A percentile compares a stretch with the other conserved stretches of the same genome.
Evolutionary conservation across 2,888 invertebrate genomes (phyloP).

Genomic region (Limnephilus marmoratus): DNA sequence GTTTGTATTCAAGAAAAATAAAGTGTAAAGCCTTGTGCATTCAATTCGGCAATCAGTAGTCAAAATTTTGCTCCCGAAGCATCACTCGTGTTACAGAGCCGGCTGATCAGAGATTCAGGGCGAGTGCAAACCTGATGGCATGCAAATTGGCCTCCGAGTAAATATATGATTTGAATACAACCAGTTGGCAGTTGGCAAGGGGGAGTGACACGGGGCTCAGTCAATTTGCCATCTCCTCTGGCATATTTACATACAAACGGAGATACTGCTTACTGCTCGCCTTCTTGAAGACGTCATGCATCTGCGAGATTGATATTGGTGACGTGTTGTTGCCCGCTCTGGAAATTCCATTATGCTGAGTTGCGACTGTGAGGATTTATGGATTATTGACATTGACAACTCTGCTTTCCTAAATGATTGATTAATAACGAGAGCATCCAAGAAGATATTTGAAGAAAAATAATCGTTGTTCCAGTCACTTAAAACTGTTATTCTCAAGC

Average conservation of each 20-base stretch:
- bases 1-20: neutral
- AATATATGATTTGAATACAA: constrained; percentile 63
- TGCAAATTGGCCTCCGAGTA: constrained; percentile 51
- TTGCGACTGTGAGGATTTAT: neutral
- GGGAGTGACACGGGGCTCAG: constrained; percentile 45
- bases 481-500: neutral
- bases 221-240: constrained; percentile 55
- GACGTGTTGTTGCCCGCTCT: constrained; percentile 13
- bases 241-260: constrained; percentile 55
- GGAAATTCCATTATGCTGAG: neutral
- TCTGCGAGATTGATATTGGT: neutral
- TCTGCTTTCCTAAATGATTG: neutral
- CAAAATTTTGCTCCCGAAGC: neutral
- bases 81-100: neutral
- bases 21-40: neutral
- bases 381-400: neutral
- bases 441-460: neutral
- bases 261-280: constrained; percentile 3
- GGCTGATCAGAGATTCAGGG: neutral
- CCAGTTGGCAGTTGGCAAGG: constrained; percentile 51
- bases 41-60: neutral
- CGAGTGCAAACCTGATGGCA: constrained; percentile 31
- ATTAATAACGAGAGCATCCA: neutral
- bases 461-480: neutral
- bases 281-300: constrained; percentile 23